Base-by-base conservation (phyloP, 2,888 invertebrate species). In the Galerucella nymphaeae region DNA sequence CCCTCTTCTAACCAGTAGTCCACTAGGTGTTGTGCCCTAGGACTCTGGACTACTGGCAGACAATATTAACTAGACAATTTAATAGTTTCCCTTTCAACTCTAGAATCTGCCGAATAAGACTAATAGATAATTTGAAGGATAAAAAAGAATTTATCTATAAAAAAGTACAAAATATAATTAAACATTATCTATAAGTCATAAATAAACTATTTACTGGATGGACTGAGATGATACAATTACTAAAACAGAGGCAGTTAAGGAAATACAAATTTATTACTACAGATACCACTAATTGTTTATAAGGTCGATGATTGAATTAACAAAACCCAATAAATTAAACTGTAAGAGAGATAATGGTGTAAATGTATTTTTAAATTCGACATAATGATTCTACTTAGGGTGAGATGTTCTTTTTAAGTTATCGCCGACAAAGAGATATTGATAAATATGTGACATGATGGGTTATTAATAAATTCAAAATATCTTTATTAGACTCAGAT, bases 201-300 rank as follows among this genome's bases (percentile, higher is more conserved):
- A 59, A 61, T 2, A 61, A 10, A 16, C 61, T 11, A 38, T 61
- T 61, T 42, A 61, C 42, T 58, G 10, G 5, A 11, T n/a, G 59
- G 50, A 53, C 10, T 10, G 57, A 67, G 53, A 68, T 64, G 72
- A 64, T 72, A 71, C 59, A 67, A 63, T 48, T 58, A 72, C 58
- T 63, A 74, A 30, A 74, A 62, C 68, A 61, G 70, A 71, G 53
- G 64, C 67, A 71, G 57, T 74, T 68, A 70, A 59, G 61, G 61
- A 68, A 74, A 64, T 71, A 74, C 74, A 48, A 55, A 74, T 74
- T 74, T 74, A 74, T 48, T 61, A 58, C 63, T 41, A 10, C 9
- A 76, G 78, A 78, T 78, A 78, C 57, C 69, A 65, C 71, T 76
- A 78, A 78, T 77, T 75, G 72, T 75, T 71, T n/a, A 45, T 65